Evolutionary conservation across 2,797 vertebrate genomes (phyloP).

Genomic region (Myoxocephalus aenaeus): DNA sequence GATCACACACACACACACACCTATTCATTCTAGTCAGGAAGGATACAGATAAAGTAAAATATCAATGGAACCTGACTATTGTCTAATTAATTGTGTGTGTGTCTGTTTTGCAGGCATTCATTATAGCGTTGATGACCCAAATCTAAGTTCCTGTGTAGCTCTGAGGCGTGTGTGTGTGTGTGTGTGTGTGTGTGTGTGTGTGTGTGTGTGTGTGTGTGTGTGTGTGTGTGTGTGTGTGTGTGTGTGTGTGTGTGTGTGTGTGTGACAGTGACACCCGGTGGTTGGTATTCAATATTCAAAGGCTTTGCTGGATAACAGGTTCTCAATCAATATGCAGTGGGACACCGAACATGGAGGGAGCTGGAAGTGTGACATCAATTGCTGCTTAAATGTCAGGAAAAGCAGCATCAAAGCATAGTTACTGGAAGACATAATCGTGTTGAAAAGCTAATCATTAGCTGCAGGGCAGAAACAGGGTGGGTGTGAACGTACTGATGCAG

Average conservation of each 20-base stretch:
- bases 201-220: too few species aligned
- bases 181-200: too few species aligned
- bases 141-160: too few species aligned
- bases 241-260: background rate
- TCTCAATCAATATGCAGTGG: slow-evolving; percentile 48
- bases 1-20: background rate
- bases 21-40: slow-evolving; percentile 12
- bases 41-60: slow-evolving; percentile 12
- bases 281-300: slow-evolving; percentile 47
- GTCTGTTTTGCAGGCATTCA: too few species aligned
- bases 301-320: slow-evolving; percentile 13
- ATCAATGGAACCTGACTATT: slow-evolving; percentile 16
- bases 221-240: background rate
- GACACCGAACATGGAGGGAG: slow-evolving; percentile 23
- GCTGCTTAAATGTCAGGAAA: slow-evolving; percentile 40
- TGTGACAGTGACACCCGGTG: slow-evolving; percentile 5
- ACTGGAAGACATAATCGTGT: slow-evolving; percentile 14
- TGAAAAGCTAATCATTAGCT: slow-evolving; percentile 1
- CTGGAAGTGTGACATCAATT: slow-evolving; percentile 39
- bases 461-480: background rate
- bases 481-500: slow-evolving; percentile 11
- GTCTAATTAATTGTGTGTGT: slow-evolving; percentile 11
- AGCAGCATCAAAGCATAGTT: slow-evolving; percentile 29
- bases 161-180: too few species aligned
- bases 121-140: too few species aligned